These are phyloP conservation scores for Plectropomus leopardus DNA, from an alignment of 2,113 vertebrate species.

Conservation along the genomic window DNA sequence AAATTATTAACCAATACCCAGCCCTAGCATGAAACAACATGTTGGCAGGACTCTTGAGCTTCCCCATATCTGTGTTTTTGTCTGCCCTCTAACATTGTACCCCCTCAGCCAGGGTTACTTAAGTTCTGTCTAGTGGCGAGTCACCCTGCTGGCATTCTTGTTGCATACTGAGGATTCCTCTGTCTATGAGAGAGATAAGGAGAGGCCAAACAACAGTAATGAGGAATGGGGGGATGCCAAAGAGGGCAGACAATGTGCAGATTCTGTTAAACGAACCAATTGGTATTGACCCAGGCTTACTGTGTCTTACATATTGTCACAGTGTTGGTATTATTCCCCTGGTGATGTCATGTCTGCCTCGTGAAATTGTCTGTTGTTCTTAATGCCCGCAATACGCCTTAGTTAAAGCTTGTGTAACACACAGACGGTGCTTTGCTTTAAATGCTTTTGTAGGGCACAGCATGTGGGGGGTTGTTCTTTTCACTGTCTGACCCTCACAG, in stretches of 20 bases:
- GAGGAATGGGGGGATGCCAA: conserved; percentile 33
- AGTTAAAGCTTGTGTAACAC: conserved; percentile 60
- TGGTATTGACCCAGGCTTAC: conserved; percentile 60
- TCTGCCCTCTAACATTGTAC: conserved; percentile 31
- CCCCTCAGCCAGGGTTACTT: conserved; percentile 36
- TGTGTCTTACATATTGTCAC: conserved; percentile 67
- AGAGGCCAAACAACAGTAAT: conserved; percentile 43
- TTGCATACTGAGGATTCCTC: conserved; percentile 76
- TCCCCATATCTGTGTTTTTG: conserved; percentile 2
- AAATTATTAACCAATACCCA: too few relatives aligned
- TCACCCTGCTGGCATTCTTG: conserved; percentile 60
- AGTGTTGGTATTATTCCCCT: conserved; percentile 64
- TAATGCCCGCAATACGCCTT: conserved; percentile 47
- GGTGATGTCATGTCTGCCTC: conserved; percentile 75
- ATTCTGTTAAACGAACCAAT: conserved; percentile 58
- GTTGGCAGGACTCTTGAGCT: neutral
- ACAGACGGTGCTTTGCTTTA: conserved; percentile 64
- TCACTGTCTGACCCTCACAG: conserved; percentile 67
- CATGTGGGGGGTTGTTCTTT: conserved; percentile 58
- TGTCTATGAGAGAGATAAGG: conserved; percentile 66
- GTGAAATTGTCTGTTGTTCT: conserved; percentile 67
- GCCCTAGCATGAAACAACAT: neutral
- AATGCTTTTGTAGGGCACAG: conserved; percentile 71
- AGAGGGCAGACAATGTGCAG: conserved; percentile 52
- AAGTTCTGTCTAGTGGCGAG: conserved; percentile 39